These are phyloP conservation scores for Falco punctatus DNA, from an alignment of 2,113 vertebrate genomes.

Conservation along the genomic window DNA sequence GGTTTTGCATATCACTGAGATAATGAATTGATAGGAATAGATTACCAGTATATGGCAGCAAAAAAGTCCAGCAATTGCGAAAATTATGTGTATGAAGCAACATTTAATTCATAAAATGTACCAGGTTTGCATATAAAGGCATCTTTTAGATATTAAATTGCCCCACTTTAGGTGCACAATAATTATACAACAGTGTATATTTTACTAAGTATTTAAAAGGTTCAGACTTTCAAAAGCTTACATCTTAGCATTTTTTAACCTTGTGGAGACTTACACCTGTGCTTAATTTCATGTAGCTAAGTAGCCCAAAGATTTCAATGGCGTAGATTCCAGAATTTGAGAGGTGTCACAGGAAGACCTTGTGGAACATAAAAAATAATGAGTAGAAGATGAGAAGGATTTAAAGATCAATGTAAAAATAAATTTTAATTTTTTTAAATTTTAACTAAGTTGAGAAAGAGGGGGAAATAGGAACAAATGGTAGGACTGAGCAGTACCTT, in stretches of 20 bases:
- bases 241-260: background rate
- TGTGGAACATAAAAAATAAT: background rate
- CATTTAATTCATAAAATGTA: background rate
- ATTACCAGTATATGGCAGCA: background rate
- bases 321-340: background rate
- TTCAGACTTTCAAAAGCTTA: background rate
- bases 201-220: background rate
- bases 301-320: background rate
- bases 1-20: background rate
- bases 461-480: background rate
- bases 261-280: background rate
- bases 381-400: background rate
- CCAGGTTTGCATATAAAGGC: background rate
- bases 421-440: background rate
- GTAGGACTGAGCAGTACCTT: constrained; percentile 36
- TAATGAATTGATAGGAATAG: background rate
- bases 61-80: background rate
- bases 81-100: background rate
- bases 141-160: background rate
- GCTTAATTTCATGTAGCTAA: background rate
- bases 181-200: background rate
- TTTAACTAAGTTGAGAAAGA: background rate
- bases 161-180: background rate
- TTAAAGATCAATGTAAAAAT: background rate
- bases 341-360: background rate